Evolutionary conservation across 2,113 vertebrate genomes (phyloP), one percentile per base, ranked within the genome.

Genomic region (Trogon melanurus): DNA sequence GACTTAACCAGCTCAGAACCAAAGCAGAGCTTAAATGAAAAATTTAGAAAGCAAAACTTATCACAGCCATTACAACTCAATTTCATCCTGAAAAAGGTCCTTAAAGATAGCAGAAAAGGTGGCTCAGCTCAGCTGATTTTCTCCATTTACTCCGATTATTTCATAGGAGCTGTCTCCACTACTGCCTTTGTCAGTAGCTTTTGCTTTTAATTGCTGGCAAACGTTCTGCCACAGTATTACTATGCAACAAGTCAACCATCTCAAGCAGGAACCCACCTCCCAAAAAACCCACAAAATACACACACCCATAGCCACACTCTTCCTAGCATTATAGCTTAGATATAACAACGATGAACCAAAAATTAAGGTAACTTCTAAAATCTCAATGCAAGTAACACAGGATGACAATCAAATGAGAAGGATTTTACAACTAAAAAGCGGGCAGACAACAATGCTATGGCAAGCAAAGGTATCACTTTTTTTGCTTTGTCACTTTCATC

Each of bases 401-500:
- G 16, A 54, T 6, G 6, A 53, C 12, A 79, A 64, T 15, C 25
- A 70, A 72, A 69, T 26, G 27, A 74, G 50, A 66, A 75, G 5
- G 29, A 69, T 65, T 85, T 67, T 71, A 66, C 45, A 75, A 41
- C 4, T 34, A 48, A 62, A 38, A 85, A 72, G 45, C 27, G 58
- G 72, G 34, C 0, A 61, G 6, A n/a, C 7, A 82, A 2, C 26
- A 73, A 0, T 2, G 15, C 22, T 22, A 27, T 1, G 5, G 15
- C 26, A 76, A 60, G 44, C 9, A 88, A 86, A 88, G 75, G 25
- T 2, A 64, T 0, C 19, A 17, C 25, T 80, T 60, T 71, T 82
- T 64, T 34, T 27, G 29, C 21, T 88, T 60, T 56, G 41, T 23
- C 27, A 13, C 20, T 64, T 54, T 61, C 29, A 76, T 41, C 67